phyloP scores from a whole-genome alignment of 2,797 vertebrate species.

The Chaenodraco wilsoni region DNA sequence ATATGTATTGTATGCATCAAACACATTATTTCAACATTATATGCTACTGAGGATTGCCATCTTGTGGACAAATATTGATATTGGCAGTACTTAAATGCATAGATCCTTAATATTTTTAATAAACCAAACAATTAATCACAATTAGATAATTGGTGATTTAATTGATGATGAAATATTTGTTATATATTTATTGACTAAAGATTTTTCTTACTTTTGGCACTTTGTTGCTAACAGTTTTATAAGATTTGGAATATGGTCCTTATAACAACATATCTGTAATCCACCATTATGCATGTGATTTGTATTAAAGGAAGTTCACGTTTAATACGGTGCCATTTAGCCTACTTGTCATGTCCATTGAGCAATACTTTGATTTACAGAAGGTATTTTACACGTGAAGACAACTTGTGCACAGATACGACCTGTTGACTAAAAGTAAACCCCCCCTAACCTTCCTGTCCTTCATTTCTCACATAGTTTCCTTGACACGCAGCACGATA shows the following conservation, averaged over 20 bases:
- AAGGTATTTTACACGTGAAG: neutral
- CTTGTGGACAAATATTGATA: conserved; percentile 58
- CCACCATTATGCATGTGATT: neutral
- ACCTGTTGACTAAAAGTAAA: conserved; percentile 29
- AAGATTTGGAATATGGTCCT: neutral
- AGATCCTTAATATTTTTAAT: neutral
- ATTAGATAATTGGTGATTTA: neutral
- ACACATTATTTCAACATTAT: neutral
- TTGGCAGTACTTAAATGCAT: neutral
- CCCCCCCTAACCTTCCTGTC: conserved; percentile 25
- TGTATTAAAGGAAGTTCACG: neutral
- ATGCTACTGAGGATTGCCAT: conserved; percentile 48
- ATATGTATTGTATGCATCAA: no score
- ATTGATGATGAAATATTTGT: neutral
- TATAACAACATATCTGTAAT: neutral
- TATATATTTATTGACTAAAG: no score
- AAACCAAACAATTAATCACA: neutral
- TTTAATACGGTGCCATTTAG: neutral
- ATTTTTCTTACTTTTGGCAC: no score
- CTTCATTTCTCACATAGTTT: conserved; percentile 30
- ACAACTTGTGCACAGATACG: conserved; percentile 34
- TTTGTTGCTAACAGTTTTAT: neutral
- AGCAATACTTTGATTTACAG: conserved; percentile 4
- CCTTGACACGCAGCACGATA: conserved; percentile 40
- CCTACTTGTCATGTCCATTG: neutral